Evolutionary conservation across 2,888 invertebrate genomes (phyloP).

Genomic region (Pherbina coryleti): DNA sequence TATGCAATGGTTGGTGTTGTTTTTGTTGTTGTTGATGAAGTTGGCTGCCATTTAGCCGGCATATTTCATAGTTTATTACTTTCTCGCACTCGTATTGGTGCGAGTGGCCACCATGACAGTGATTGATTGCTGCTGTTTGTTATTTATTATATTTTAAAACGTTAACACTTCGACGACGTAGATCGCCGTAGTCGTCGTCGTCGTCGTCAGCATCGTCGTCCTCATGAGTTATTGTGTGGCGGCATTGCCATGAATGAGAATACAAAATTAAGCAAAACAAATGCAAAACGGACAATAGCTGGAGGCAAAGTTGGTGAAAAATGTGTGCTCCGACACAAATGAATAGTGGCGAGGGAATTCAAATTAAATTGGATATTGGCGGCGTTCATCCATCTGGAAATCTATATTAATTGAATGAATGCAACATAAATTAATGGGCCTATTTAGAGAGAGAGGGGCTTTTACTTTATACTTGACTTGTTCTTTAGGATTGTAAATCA

Average conservation of each 20-base stretch:
- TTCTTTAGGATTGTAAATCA: no score
- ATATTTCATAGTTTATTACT: slow-evolving; percentile 6
- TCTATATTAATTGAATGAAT: no score
- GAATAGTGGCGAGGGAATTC: background rate
- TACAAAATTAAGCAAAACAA: slow-evolving; percentile 8
- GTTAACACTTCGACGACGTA: slow-evolving; percentile 28
- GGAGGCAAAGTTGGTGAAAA: background rate
- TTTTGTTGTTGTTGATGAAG: slow-evolving; percentile 1
- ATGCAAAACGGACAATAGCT: background rate
- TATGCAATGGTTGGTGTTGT: background rate
- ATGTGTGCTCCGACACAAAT: no score
- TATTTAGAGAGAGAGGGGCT: no score
- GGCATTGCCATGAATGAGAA: slow-evolving; percentile 12
- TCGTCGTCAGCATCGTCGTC: background rate
- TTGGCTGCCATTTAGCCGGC: slow-evolving; percentile 3
- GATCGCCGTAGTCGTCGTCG: slow-evolving; percentile 8
- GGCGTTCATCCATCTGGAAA: background rate
- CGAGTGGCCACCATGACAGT: slow-evolving; percentile 17
- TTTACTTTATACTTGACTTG: no score
- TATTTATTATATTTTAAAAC: slow-evolving; percentile 32
- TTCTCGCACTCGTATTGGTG: background rate
- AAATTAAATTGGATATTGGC: background rate
- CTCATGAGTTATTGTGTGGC: slow-evolving; percentile 14
- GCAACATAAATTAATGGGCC: no score
- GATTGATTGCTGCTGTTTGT: slow-evolving; percentile 24